Evolutionary conservation across 2,113 vertebrate species (phyloP), one percentile per base, ranked within the genome.

Genomic region (Pachypanchax playfairii): DNA sequence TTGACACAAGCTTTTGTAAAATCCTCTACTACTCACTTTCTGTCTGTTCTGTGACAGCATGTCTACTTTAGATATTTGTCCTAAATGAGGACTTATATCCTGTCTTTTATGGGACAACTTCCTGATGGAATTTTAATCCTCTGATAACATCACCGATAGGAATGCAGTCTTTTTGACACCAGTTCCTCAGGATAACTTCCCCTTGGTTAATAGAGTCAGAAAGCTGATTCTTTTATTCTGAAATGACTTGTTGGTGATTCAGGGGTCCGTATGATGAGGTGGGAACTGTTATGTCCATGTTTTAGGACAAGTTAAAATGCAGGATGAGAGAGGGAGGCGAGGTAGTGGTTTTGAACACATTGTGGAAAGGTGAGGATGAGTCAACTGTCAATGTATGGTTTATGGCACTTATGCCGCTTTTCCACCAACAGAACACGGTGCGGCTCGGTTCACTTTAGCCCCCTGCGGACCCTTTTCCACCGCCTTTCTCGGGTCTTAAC

Each of bases 201-300:
- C 44, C 3, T 2, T 15, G 3, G 71, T 78, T 79, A 69, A 80
- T 72, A 51, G 67, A 83, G 69, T 79, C 65, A 54, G 62, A 57
- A 57, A 28, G 28, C 41, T 76, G 65, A 58, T 63, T 64, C 49
- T 72, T 63, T 31, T 68, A 59, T 53, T 64, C 58, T 17, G 35
- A n/a, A 31, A 69, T 49, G 74, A 65, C 69, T 68, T 71, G 53
- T 65, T 47, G 53, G 59, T 79, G 74, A 80, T 74, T 87, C 77
- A 72, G 66, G 59, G 82, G 82, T 83, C 69, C 70, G 79, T 70
- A 74, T 38, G 46, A 42, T 56, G 44, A 80, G 73, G 76, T 69
- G 73, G 67, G 65, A 80, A 72, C 42, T 64, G n/a, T n/a, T n/a
- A n/a, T n/a, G n/a, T n/a, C n/a, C n/a, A n/a, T n/a, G n/a, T n/a